A percentile compares a stretch with the other conserved stretches of the same genome.
Conservation (phyloP, 1,140 invertebrate species). For the Apis florea region DNA sequence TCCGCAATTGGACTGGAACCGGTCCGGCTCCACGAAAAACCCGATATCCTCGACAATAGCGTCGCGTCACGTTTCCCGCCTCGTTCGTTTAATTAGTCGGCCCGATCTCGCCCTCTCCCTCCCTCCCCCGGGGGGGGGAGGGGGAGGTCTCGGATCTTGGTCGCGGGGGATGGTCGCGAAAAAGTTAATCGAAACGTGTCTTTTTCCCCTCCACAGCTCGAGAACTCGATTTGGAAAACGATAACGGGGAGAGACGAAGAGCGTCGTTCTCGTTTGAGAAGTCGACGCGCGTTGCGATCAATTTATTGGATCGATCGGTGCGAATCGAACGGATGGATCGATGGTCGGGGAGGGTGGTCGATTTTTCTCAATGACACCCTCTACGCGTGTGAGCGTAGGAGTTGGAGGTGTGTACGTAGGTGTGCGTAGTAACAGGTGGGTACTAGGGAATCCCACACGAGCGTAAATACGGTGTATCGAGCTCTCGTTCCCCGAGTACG, state of each 20-base stretch:
- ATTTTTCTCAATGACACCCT: not conserved
- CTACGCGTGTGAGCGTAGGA: not conserved
- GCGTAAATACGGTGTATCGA: conserved; percentile 19
- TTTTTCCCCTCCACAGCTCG: not conserved
- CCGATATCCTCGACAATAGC: conserved; percentile 36
- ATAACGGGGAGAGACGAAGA: not conserved
- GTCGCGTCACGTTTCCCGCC: conserved; percentile 38
- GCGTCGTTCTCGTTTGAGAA: not conserved
- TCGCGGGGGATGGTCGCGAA: not conserved
- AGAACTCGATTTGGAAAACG: rapidly evolving
- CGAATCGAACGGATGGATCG: not conserved
- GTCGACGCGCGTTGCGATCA: not conserved
- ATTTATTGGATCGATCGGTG: not conserved
- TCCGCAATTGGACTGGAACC: not conserved
- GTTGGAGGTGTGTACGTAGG: conserved; percentile 8
- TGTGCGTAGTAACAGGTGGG: conserved; percentile 54
- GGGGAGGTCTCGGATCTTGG: not conserved
- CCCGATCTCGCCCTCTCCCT: conserved; percentile 18
- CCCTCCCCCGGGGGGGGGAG: not conserved
- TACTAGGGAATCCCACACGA: conserved; percentile 23
- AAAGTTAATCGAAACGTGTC: conserved; percentile 23
- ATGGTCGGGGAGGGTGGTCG: not conserved
- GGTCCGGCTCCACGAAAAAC: not conserved
- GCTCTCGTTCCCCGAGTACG: not conserved
- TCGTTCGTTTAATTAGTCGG: conserved; percentile 46